Evolutionary conservation across 2,113 vertebrate species (phyloP).

Genomic region (Oreotrochilus melanogaster): DNA sequence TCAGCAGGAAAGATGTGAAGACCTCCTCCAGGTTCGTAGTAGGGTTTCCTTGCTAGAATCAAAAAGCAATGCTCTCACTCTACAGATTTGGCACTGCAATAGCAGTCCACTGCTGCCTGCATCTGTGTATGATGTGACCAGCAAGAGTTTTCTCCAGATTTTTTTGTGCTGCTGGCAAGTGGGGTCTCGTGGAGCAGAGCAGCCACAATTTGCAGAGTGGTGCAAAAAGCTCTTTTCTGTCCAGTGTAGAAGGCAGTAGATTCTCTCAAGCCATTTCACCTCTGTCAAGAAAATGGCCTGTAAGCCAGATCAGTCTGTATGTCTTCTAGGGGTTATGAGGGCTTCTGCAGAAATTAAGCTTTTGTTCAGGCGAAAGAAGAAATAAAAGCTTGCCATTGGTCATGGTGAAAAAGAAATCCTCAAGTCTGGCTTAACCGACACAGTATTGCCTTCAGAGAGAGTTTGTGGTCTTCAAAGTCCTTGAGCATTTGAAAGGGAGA

Average conservation of each 20-base stretch:
- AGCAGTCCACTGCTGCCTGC: background rate
- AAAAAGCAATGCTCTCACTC: background rate
- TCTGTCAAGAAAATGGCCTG: background rate
- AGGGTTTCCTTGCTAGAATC: background rate
- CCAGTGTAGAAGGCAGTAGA: background rate
- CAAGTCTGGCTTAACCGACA: background rate
- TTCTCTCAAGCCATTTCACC: background rate
- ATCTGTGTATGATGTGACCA: background rate
- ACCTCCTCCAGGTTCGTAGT: background rate
- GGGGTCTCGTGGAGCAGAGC: background rate
- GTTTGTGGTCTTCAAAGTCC: background rate
- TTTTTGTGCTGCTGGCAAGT: background rate
- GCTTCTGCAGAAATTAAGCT: background rate
- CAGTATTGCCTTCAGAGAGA: background rate
- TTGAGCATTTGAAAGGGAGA: background rate
- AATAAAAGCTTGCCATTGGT: background rate
- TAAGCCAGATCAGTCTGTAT: background rate
- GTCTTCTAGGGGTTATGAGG: background rate
- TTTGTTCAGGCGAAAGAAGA: background rate
- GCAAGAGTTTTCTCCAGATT: background rate
- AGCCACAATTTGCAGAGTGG: background rate
- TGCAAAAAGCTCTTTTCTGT: background rate
- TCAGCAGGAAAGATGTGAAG: background rate
- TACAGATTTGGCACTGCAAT: background rate
- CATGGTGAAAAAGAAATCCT: background rate